phyloP scores from a whole-genome alignment of 2,888 invertebrate genomes.

The Drosophila nigritarsus region DNA sequence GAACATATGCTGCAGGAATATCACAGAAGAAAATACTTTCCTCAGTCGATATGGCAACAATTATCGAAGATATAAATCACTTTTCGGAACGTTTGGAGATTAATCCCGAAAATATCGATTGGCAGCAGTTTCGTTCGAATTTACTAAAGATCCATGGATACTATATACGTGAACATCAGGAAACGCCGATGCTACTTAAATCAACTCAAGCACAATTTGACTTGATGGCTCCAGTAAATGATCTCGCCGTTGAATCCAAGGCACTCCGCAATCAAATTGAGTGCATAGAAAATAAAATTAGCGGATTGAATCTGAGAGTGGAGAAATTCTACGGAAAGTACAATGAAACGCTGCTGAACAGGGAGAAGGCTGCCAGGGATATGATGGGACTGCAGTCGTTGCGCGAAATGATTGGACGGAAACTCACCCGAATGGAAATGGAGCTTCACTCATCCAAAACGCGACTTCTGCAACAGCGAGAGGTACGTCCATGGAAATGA shows the following conservation, averaged over 20 bases:
- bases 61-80: constrained; percentile 37
- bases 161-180: constrained; percentile 12
- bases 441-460: constrained; percentile 36
- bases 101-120: constrained; percentile 30
- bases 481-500: constrained; percentile 21
- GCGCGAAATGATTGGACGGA: constrained; percentile 34
- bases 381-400: constrained; percentile 33
- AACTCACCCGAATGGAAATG: constrained; percentile 36
- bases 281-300: constrained; percentile 29
- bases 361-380: constrained; percentile 36
- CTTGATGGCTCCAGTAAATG: constrained; percentile 21
- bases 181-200: not conserved
- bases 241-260: constrained; percentile 9
- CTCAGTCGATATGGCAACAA: not conserved
- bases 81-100: constrained; percentile 38
- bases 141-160: constrained; percentile 45
- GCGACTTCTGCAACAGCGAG: constrained; percentile 12
- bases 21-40: not conserved
- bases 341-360: constrained; percentile 6
- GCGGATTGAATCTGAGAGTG: constrained; percentile 21
- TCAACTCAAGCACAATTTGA: not conserved
- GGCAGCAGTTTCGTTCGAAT: constrained; percentile 43
- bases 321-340: constrained; percentile 31
- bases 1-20: not conserved
- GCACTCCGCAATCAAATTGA: constrained; percentile 8